Evolutionary conservation across 2,888 invertebrate species (phyloP).

Genomic region (Hydropsyche betteni): DNA sequence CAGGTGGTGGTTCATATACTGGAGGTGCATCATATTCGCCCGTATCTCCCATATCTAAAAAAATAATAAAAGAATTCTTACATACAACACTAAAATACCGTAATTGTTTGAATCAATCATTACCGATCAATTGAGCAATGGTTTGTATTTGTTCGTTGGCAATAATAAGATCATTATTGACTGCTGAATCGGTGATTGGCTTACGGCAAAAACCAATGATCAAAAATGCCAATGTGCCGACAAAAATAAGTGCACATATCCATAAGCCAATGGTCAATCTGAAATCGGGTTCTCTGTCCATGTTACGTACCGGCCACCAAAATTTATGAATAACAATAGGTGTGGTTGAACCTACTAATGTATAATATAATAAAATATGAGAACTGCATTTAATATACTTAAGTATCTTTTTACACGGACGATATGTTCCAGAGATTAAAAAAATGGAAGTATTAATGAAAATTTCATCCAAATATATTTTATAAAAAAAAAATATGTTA

Average conservation of each 20-base stretch:
- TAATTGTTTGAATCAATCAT: no score
- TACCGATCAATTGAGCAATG: constrained; percentile 50
- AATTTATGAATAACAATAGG: constrained; percentile 26
- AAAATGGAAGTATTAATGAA: no score
- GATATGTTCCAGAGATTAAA: no score
- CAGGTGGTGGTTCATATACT: constrained; percentile 50
- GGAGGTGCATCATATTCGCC: constrained; percentile 49
- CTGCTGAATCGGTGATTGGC: not conserved
- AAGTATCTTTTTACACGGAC: no score
- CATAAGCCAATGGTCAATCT: constrained; percentile 12
- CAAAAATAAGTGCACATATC: constrained; percentile 24
- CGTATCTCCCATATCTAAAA: constrained; percentile 45
- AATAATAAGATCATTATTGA: constrained; percentile 6
- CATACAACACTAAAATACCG: not conserved
- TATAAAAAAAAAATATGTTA: no score
- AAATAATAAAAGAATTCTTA: not conserved
- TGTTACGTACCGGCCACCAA: constrained; percentile 48
- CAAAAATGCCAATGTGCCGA: not conserved
- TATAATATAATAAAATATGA: no score
- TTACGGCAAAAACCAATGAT: not conserved
- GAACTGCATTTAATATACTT: no score
- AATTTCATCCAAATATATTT: no score
- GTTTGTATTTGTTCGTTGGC: constrained; percentile 47
- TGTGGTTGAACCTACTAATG: not conserved
- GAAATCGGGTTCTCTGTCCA: not conserved